Percentiles rank a stretch among this genome's conserved stretches.
phyloP scores from a whole-genome alignment of 2,113 vertebrate species.

The Podarcis muralis region DNA sequence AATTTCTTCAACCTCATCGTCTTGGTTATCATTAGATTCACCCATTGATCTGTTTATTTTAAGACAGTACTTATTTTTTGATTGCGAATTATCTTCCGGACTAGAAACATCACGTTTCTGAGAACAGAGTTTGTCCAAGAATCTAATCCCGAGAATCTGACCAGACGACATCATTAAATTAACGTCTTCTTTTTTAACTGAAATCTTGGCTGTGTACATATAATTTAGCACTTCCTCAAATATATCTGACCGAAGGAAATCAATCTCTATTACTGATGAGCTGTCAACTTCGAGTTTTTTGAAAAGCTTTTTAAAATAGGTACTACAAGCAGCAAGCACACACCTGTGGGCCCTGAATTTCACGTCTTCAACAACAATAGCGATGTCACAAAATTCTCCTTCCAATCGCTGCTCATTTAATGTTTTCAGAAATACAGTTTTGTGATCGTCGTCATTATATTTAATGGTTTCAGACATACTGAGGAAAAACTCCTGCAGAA shows the following conservation, averaged over 20 bases:
- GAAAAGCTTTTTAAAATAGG: constrained; percentile 97
- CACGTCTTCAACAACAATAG: constrained; percentile 95
- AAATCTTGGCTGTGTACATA: constrained; percentile 98
- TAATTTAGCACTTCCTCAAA: constrained; percentile 98
- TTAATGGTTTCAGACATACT: constrained; percentile 97
- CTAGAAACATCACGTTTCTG: constrained; percentile 94
- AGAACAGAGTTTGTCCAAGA: constrained; percentile 96
- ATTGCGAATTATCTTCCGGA: constrained; percentile 84
- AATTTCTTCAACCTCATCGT: constrained; percentile 90
- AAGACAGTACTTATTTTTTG: constrained; percentile 85
- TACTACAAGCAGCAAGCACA: constrained; percentile 93
- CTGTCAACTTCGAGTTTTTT: constrained; percentile 95
- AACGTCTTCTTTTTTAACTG: constrained; percentile 94
- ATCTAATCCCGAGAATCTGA: constrained; percentile 95
- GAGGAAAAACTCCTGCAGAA: constrained; percentile 87
- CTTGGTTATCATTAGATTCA: constrained; percentile 80
- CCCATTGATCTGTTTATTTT: constrained; percentile 85
- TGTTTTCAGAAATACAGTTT: constrained; percentile 96
- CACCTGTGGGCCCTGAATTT: constrained; percentile 95
- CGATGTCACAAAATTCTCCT: constrained; percentile 95
- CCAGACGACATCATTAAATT: constrained; percentile 99
- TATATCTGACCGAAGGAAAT: constrained; percentile 95
- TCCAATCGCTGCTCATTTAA: constrained; percentile 94
- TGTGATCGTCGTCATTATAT: constrained; percentile 97
- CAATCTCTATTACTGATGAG: constrained; percentile 94